Conservation (phyloP, 2,888 invertebrate species). For the Ganaspis brasiliensis region DNA sequence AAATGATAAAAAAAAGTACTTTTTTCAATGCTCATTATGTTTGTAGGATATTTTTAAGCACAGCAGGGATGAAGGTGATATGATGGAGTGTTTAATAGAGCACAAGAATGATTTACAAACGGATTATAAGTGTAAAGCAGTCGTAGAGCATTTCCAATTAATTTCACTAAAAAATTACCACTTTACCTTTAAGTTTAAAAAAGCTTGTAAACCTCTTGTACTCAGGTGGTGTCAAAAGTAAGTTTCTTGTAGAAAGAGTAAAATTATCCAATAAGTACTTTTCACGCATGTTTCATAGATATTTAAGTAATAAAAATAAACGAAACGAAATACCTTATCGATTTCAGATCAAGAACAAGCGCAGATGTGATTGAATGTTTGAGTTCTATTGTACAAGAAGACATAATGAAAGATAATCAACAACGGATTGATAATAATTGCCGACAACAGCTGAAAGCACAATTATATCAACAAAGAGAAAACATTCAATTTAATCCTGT, state of each 20-base stretch:
- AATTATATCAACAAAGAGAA: constrained; percentile 95
- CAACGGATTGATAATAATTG: constrained; percentile 94
- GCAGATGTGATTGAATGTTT: constrained; percentile 92
- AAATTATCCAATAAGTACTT: too few relatives aligned
- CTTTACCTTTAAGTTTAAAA: constrained; percentile 96
- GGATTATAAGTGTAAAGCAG: constrained; percentile 92
- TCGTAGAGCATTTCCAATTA: constrained; percentile 98
- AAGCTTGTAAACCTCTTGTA: constrained; percentile 94
- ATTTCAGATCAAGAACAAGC: constrained; percentile 86
- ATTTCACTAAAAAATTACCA: constrained; percentile 95
- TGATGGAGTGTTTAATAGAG: constrained; percentile 96
- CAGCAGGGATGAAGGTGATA: constrained; percentile 91
- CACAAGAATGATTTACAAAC: constrained; percentile 94
- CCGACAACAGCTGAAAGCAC: constrained; percentile 93
- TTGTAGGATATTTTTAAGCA: constrained; percentile 83
- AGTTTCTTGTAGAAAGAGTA: constrained; percentile 53
- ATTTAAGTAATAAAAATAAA: too few relatives aligned
- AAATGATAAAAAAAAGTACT: too few relatives aligned
- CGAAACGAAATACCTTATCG: too few relatives aligned
- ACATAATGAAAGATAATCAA: constrained; percentile 87
- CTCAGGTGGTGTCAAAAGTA: constrained; percentile 82
- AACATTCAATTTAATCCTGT: constrained; percentile 92
- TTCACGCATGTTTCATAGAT: too few relatives aligned
- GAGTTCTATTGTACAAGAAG: constrained; percentile 95
- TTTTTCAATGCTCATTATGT: too few relatives aligned